Evolutionary conservation across 2,797 vertebrate genomes (phyloP), one percentile per base, ranked within the genome.

Genomic region (Molothrus aeneus): DNA sequence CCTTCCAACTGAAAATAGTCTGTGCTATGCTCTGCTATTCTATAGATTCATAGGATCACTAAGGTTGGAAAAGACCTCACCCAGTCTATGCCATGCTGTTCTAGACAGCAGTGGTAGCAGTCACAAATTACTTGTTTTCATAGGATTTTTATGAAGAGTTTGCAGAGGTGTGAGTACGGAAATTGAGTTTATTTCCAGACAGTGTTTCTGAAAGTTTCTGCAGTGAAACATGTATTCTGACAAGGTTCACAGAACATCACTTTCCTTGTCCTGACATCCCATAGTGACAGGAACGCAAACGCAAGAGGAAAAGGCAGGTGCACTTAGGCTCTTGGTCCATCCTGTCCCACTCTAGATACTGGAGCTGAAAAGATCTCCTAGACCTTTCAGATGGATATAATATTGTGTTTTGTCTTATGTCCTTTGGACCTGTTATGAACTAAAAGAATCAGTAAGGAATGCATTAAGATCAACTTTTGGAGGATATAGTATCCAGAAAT

Each of bases 151-250:
- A 25, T 66, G 12, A 72, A 51, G 56, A 47, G 19, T 40, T 74
- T 65, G 5, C 1, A 3, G 59, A 34, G 25, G 2, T 47, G 13
- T 34, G 34, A 69, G 21, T 45, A 69, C 0, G 0, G 28, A 40
- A 86, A 84, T 31, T 32, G n/a, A 60, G 7, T 9, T 70, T 60
- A 13, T 51, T 85, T 64, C 51, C 45, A 56, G 36, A 48, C 10
- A 17, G 5, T 32, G 11, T 83, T 74, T 7, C 73, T 65, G 9
- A 36, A 80, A 53, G 34, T 29, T 88, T 78, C 29, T 78, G 20
- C 12, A 28, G 25, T 43, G 24, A 51, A 80, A 74, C 38, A 56
- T 43, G 32, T 29, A 17, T 32, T 22, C 10, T 83, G 45, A 4
- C 17, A 45, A 69, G 17, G 38, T 80, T 77, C 34, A 17, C 80